These are phyloP conservation scores for Pheosia gnoma DNA, from an alignment of 2,888 invertebrate genomes.

Conservation along the genomic window DNA sequence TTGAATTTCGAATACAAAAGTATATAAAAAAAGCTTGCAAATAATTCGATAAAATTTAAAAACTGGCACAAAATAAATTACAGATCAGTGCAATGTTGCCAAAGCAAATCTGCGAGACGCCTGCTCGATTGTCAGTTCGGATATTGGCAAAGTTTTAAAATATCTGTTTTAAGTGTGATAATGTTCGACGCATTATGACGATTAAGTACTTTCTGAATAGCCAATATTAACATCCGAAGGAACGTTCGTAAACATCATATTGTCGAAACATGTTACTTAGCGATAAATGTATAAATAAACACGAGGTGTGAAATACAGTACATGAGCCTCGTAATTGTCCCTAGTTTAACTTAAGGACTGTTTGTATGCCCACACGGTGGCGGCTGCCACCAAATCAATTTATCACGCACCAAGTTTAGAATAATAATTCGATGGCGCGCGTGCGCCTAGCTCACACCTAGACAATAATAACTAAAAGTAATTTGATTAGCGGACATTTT, in stretches of 20 bases:
- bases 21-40: too few relatives aligned
- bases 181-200: too few relatives aligned
- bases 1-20: too few relatives aligned
- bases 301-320: conserved; percentile 52
- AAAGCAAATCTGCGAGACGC: not conserved
- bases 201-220: not conserved
- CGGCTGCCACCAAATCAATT: conserved; percentile 72
- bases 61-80: not conserved
- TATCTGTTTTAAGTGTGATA: too few relatives aligned
- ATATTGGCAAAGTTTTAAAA: too few relatives aligned
- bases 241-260: conserved; percentile 20
- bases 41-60: too few relatives aligned
- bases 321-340: conserved; percentile 58
- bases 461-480: conserved; percentile 64
- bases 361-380: conserved; percentile 65
- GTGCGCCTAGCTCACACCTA: conserved; percentile 66
- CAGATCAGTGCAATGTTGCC: not conserved
- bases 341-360: conserved; percentile 53
- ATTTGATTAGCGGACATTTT: conserved; percentile 59
- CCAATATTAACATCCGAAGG: not conserved
- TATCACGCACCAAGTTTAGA: conserved; percentile 67
- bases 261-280: conserved; percentile 30
- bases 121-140: not conserved
- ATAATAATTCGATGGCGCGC: conserved; percentile 65
- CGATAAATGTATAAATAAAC: conserved; percentile 42